Base-by-base conservation (phyloP, 2,888 invertebrate genomes). In the Crioceris asparagi region DNA sequence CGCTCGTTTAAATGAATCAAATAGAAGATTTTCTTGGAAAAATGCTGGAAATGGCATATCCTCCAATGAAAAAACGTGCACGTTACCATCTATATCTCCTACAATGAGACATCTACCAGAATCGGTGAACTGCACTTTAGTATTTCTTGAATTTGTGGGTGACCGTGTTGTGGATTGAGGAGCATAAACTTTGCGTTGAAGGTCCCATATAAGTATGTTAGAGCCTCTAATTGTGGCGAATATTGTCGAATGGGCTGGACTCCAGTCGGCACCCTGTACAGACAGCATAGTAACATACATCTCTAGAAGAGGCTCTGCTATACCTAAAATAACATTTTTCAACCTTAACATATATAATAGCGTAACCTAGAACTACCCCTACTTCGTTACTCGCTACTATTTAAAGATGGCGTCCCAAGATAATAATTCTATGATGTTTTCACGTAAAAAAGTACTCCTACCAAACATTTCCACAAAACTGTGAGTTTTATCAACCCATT, bases 131-230 rank as follows among this genome's bases (percentile, higher is more conserved):
- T 71, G 70, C 3, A 76, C 60, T n/a, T 67, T 66, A 1, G 74
- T 72, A 36, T 77, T 62, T 40, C 61, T 55, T 1, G 54, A 61
- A 10, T 66, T 59, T 0, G 55, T 57, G 0, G 74, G 68, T 29
- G 75, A 71, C 1, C 56, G 52, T 26, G 72, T 74, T 31, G 74
- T 66, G 0, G 75, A 75, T 42, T 74, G 74, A 0, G 86, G 83
- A 35, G 73, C 72, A 41, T 82, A 74, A 1, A 72, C 75, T 55
- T 81, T 84, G 15, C 82, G 66, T 4, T 79, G 74, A 6, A 87
- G 64, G 57, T 88, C 85, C 88, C 88, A 88, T 16, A 87, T 66
- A 34, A 79, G 77, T 11, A 88, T 69, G 5, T 75, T 66, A 43
- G 70, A 71, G 1, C 76, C 77, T 34, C 75, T 77, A 2, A 79